phyloP scores from a whole-genome alignment of 2,888 invertebrate genomes.

The Fragum whitleyi region DNA sequence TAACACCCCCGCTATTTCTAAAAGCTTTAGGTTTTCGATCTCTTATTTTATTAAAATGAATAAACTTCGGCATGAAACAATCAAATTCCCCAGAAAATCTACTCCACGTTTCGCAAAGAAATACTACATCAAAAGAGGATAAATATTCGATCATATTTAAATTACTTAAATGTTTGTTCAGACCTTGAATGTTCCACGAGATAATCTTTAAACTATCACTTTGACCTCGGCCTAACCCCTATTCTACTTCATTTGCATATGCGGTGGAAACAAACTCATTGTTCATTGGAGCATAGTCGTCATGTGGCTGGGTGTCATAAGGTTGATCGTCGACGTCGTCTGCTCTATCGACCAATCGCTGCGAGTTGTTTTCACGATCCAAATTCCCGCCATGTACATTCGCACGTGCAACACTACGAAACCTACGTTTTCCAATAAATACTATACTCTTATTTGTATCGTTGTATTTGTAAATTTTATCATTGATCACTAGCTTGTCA shows the following conservation, averaged over 20 bases:
- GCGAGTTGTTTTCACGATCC: not conserved
- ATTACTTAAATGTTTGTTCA: slow-evolving; percentile 12
- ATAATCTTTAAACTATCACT: slow-evolving; percentile 3
- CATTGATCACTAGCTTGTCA: slow-evolving; percentile 30
- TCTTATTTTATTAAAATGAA: slow-evolving; percentile 25
- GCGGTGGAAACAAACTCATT: not conserved
- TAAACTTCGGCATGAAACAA: slow-evolving; percentile 14
- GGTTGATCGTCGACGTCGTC: not conserved
- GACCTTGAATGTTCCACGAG: not conserved
- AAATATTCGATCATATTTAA: slow-evolving; percentile 2
- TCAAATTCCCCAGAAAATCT: slow-evolving; percentile 29
- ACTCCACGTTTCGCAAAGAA: slow-evolving; percentile 33
- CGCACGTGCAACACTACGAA: not conserved
- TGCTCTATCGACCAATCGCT: not conserved
- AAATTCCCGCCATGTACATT: not conserved
- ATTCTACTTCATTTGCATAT: not conserved
- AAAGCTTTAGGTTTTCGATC: not conserved
- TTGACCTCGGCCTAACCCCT: slow-evolving; percentile 18
- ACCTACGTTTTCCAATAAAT: not conserved
- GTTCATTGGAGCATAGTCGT: not conserved
- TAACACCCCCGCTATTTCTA: slow-evolving; percentile 23
- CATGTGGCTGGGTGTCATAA: slow-evolving; percentile 1
- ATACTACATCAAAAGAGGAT: slow-evolving; percentile 31
- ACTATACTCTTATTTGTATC: slow-evolving; percentile 16
- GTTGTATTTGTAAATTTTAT: slow-evolving; percentile 19